Evolutionary conservation across 2,797 vertebrate species (phyloP).

Genomic region (Acridotheres tristis): DNA sequence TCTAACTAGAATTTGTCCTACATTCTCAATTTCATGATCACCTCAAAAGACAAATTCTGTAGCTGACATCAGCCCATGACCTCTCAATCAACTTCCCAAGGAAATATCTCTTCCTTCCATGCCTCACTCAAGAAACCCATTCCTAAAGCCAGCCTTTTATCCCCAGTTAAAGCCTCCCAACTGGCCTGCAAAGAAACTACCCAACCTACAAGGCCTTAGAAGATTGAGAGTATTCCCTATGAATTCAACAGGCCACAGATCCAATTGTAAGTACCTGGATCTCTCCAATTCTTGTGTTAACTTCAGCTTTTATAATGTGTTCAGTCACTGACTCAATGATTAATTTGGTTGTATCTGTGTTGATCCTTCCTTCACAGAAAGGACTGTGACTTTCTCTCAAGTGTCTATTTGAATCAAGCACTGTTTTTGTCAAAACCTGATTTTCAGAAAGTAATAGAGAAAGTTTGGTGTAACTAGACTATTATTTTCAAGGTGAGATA

Average conservation of each 20-base stretch:
- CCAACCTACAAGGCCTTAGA: not conserved
- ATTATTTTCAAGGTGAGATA: conserved; percentile 9
- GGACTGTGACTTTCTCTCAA: not conserved
- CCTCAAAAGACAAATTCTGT: not conserved
- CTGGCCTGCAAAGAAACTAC: accelerated
- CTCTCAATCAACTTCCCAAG: not conserved
- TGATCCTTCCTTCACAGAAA: not conserved
- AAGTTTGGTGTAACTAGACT: not conserved
- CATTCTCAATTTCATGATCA: not conserved
- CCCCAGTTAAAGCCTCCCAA: not conserved
- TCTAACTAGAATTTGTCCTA: not conserved
- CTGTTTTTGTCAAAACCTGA: not conserved
- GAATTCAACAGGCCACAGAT: not conserved
- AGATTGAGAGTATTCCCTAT: not conserved
- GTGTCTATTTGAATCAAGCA: not conserved
- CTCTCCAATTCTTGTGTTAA: not conserved
- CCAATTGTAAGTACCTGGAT: not conserved
- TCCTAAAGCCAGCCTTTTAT: not conserved
- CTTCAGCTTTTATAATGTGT: not conserved
- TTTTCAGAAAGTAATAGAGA: not conserved
- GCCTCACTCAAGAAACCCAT: not conserved
- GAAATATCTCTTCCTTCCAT: not conserved
- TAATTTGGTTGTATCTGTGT: not conserved
- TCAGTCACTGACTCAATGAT: not conserved
- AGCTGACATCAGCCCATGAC: not conserved